Conservation (phyloP, 2,113 vertebrate species). For the cat (Felis catus) region DNA sequence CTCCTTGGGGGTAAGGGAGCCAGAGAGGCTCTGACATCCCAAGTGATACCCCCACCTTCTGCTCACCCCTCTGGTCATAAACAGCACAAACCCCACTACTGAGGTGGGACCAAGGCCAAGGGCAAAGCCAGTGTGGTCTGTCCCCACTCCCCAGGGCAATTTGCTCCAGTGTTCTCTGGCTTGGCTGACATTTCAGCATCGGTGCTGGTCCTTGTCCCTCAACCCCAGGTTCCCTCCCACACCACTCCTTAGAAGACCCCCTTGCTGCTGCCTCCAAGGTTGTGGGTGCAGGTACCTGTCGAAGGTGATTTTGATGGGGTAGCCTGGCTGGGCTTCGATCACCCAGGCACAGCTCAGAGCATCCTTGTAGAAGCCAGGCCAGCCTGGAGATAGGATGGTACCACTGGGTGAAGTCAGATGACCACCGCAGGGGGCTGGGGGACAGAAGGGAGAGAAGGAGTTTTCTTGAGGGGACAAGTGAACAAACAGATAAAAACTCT, state of each 20-base stretch:
- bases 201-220: background rate
- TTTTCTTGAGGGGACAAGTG: background rate
- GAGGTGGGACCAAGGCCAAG: background rate
- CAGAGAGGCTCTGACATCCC: background rate
- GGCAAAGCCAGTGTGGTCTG: background rate
- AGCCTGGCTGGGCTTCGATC: slow-evolving; percentile 97
- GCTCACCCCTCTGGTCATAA: background rate
- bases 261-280: background rate
- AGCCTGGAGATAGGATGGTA: slow-evolving; percentile 98
- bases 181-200: background rate
- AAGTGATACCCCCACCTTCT: background rate
- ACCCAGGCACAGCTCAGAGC: slow-evolving; percentile 98
- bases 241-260: background rate
- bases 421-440: slow-evolving; percentile 95
- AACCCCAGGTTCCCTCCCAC: background rate
- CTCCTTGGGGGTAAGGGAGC: background rate
- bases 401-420: slow-evolving; percentile 95
- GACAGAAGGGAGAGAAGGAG: slow-evolving; percentile 36
- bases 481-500: background rate
- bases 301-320: slow-evolving; percentile 99
- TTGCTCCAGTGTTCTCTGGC: background rate
- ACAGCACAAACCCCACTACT: background rate
- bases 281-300: slow-evolving; percentile 89
- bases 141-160: background rate
- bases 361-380: slow-evolving; percentile 99